Base-by-base conservation (phyloP, 1,140 invertebrate species). In the Bicyclus anynana region DNA sequence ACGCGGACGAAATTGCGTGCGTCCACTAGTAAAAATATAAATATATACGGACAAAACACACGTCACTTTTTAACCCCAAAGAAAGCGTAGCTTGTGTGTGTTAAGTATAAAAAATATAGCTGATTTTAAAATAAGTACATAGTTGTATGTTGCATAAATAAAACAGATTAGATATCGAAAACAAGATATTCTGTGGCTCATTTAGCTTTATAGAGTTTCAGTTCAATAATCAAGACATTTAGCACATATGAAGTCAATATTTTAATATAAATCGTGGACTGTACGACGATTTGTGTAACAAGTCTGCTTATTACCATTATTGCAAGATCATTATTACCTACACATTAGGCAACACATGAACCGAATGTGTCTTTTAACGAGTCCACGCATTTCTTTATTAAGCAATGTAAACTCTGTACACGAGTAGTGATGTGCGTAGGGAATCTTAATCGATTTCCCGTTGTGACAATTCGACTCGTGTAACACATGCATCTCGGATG, bases 381-480 rank as follows among this genome's bases (percentile, higher is more conserved):
- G 42, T 23, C n/a, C 40, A 46, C 27, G 27, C 38, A 33, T 35
- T 59, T 59, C 27, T 50, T 50, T 26, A 50, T 50, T n/a, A 35
- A 10, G 27, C 16, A 10, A 16, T 18, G 27, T 20, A 9, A 50
- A 50, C 35, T 50, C 27, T 10, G 48, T 35, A 35, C 48, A 35
- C 27, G 29, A 33, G 23, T 49, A 53, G 35, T 40, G 27, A 54
- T 53, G 54, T 57, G 35, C 40, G 37, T 44, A 51, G 18, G 38
- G 49, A 52, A 52, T 52, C 42, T 37, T 42, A 59, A 52, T 69
- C 63, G 60, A 72, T 66, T 70, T 72, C 67, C 67, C 65, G 62
- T 65, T 72, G 72, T 72, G 62, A 62, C 54, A 51, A 62, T 66
- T 72, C 50, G 49, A 62, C 52, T 68, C 65, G 59, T 71, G 65